These are phyloP conservation scores for Tupaia chinensis DNA, from an alignment of 2,113 vertebrate genomes.

Conservation along the genomic window DNA sequence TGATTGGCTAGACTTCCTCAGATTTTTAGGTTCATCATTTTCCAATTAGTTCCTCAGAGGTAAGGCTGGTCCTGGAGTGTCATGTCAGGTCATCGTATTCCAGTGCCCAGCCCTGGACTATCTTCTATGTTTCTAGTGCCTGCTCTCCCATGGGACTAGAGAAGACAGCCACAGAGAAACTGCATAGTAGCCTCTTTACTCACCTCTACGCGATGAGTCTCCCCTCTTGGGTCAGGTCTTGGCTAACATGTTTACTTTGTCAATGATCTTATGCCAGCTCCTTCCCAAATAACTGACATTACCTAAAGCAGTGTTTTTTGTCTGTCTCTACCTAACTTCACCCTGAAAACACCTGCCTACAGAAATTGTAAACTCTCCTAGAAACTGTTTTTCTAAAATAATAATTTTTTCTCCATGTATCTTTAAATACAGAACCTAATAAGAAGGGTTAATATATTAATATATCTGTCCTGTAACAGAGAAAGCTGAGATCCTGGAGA, in stretches of 20 bases:
- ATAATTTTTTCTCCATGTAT: conserved; percentile 16
- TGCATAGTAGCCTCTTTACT: background rate
- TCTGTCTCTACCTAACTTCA: background rate
- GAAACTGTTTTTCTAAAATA: background rate
- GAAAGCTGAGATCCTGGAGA: background rate
- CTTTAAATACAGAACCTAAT: background rate
- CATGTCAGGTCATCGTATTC: background rate
- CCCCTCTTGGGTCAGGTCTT: background rate
- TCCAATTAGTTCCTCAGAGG: background rate
- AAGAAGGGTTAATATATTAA: background rate
- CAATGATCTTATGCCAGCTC: background rate
- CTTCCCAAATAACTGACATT: background rate
- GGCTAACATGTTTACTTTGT: background rate
- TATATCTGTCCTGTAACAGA: background rate
- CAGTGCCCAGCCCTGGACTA: background rate
- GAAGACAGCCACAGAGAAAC: background rate
- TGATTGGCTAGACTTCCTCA: background rate
- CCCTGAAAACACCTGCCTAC: background rate
- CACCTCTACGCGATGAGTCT: fast-evolving
- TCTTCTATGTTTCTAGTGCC: background rate
- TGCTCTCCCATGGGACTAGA: background rate
- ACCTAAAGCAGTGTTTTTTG: background rate
- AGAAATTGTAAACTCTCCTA: background rate
- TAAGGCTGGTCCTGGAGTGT: background rate
- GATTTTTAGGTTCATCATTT: background rate